Conservation (phyloP, 2,113 vertebrate genomes). For the Chlorodrepanis virens region DNA sequence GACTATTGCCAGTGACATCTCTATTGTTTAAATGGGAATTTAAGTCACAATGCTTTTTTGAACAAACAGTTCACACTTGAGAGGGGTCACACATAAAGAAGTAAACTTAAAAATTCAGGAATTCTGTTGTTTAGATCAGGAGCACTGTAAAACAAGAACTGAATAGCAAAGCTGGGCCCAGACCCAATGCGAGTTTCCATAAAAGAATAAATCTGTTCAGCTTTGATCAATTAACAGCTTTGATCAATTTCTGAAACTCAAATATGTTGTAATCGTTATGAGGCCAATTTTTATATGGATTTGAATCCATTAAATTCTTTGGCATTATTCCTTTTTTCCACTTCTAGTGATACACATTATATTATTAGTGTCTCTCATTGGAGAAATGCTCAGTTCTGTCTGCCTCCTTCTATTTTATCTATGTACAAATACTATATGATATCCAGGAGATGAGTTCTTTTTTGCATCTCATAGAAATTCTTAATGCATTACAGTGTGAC, state of each 20-base stretch:
- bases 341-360: not conserved
- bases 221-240: not conserved
- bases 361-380: not conserved
- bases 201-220: not conserved
- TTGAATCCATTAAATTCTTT: not conserved
- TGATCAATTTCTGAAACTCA: not conserved
- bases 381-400: not conserved
- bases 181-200: not conserved
- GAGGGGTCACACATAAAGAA: not conserved
- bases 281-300: not conserved
- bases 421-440: not conserved
- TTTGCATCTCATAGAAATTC: not conserved
- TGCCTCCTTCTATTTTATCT: not conserved
- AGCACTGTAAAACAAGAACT: not conserved
- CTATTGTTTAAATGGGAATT: not conserved
- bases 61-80: not conserved
- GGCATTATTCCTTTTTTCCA: not conserved
- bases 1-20: not conserved
- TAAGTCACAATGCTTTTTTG: not conserved
- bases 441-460: not conserved
- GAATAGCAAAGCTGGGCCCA: not conserved
- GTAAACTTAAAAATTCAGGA: not conserved
- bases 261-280: not conserved
- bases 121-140: not conserved
- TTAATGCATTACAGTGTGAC: not conserved